Evolutionary conservation across 2,113 vertebrate genomes (phyloP).

Genomic region (Mugil cephalus): DNA sequence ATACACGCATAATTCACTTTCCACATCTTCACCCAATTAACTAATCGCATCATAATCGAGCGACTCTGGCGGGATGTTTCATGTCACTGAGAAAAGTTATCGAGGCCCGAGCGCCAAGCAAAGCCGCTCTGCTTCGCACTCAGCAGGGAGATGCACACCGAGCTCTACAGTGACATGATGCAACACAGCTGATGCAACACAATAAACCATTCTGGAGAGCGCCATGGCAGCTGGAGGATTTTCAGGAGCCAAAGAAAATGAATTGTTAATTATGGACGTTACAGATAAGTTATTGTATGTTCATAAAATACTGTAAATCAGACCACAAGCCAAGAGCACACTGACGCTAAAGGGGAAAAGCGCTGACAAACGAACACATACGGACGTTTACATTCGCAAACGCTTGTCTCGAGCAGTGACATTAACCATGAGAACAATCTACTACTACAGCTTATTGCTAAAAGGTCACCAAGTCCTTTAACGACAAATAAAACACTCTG

Average conservation of each 20-base stretch:
- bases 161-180: not conserved
- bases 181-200: constrained; percentile 43
- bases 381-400: not conserved
- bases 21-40: constrained; percentile 82
- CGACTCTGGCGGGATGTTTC: constrained; percentile 57
- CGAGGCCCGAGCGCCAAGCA: constrained; percentile 20
- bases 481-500: constrained; percentile 5
- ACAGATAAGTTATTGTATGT: not conserved
- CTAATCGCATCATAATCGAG: constrained; percentile 77
- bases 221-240: constrained; percentile 4
- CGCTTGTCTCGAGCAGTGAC: not conserved
- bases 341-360: not conserved
- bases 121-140: not conserved
- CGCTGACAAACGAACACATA: not conserved
- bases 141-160: not conserved
- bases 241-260: constrained; percentile 14
- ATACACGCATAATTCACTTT: constrained; percentile 76
- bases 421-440: not conserved
- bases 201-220: constrained; percentile 9
- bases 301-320: constrained; percentile 1
- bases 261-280: not conserved
- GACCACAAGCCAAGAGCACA: not conserved
- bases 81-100: constrained; percentile 53
- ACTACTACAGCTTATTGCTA: not conserved
- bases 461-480: constrained; percentile 32